Evolutionary conservation across 53 echinoderm and acorn worm genomes (phyloP).

Genomic region (Zoroaster sp.): DNA sequence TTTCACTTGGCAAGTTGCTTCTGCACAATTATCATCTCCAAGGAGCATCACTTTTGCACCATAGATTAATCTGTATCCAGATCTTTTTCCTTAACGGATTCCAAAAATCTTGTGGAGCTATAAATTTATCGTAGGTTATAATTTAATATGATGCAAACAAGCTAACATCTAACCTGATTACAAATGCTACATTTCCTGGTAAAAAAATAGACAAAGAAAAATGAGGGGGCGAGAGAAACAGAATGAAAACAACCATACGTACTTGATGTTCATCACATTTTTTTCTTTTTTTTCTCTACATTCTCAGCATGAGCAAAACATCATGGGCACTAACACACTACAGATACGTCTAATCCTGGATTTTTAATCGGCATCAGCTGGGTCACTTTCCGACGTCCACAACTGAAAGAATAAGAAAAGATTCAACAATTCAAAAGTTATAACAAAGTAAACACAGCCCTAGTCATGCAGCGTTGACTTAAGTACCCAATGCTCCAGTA

Average conservation of each 20-base stretch:
- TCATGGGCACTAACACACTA: constrained; percentile 39
- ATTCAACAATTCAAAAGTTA: neutral
- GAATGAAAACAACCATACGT: neutral
- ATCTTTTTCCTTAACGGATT: too few species aligned
- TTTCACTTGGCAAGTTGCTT: too few species aligned
- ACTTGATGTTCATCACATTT: neutral
- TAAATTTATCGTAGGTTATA: too few species aligned
- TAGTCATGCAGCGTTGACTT: too few species aligned
- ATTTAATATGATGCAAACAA: constrained; percentile 5
- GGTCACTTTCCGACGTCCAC: constrained; percentile 76
- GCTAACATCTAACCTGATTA: neutral
- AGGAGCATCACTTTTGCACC: too few species aligned
- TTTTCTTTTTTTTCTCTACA: neutral
- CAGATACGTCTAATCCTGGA: neutral
- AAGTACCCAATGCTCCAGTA: too few species aligned
- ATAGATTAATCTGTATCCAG: too few species aligned
- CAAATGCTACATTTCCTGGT: neutral
- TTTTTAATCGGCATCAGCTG: constrained; percentile 51
- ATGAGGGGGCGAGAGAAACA: neutral
- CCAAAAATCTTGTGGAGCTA: too few species aligned
- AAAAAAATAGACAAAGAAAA: neutral
- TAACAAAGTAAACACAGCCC: neutral
- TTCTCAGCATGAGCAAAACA: constrained; percentile 30
- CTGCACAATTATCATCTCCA: too few species aligned
- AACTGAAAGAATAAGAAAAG: constrained; percentile 64